Evolutionary conservation across 2,797 vertebrate species (phyloP).

Genomic region (Cirrhinus molitorella): DNA sequence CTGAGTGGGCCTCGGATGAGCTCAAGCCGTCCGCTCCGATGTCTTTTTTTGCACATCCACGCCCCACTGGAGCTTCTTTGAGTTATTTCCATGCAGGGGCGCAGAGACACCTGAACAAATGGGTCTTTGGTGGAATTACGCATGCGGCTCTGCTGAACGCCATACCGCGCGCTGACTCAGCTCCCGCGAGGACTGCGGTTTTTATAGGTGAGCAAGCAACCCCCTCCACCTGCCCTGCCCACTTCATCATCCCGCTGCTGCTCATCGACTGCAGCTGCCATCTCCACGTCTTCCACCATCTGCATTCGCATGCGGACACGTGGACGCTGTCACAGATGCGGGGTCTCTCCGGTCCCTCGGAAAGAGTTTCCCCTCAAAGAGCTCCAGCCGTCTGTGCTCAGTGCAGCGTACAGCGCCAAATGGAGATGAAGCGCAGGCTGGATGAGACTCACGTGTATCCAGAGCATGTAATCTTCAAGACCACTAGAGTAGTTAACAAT

Average conservation of each 20-base stretch:
- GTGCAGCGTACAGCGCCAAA: conserved; percentile 64
- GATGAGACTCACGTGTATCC: neutral
- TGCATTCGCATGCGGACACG: conserved; percentile 46
- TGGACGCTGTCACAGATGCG: conserved; percentile 53
- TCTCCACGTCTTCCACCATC: conserved; percentile 40
- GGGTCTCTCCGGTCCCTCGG: conserved; percentile 46
- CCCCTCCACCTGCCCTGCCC: conserved; percentile 56
- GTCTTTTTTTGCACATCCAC: conserved; percentile 1
- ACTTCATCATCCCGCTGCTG: conserved; percentile 43
- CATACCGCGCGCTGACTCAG: conserved; percentile 72
- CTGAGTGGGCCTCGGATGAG: conserved; percentile 5
- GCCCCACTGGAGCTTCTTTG: conserved; percentile 40
- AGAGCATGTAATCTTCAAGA: neutral
- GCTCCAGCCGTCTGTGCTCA: conserved; percentile 63
- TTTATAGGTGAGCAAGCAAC: conserved; percentile 69
- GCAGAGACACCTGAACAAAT: conserved; percentile 62
- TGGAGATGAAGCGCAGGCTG: conserved; percentile 61
- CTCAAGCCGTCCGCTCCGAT: neutral
- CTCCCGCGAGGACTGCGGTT: conserved; percentile 60
- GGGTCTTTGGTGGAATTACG: conserved; percentile 66
- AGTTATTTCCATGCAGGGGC: conserved; percentile 36
- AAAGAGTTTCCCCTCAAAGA: conserved; percentile 58
- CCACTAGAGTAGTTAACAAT: neutral
- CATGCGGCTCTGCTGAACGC: conserved; percentile 24
- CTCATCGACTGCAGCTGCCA: conserved; percentile 26